Conservation (phyloP, 2,113 vertebrate genomes). For the Albula goreensis region DNA sequence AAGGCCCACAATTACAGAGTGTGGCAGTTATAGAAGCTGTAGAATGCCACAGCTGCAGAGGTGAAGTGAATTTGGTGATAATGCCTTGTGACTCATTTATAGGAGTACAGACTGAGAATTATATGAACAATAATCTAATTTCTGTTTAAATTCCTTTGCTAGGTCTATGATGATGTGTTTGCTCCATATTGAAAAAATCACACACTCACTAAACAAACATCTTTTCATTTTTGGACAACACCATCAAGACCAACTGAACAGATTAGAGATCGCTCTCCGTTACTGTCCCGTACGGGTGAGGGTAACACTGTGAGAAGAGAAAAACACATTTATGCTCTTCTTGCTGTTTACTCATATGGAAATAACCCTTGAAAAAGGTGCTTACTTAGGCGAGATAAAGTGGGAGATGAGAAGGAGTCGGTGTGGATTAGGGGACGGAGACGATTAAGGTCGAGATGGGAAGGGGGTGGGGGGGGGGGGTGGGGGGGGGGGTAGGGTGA, state of each 20-base stretch:
- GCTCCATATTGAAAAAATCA: background rate
- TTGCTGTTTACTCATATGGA: slow-evolving; percentile 68
- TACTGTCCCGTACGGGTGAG: slow-evolving; percentile 54
- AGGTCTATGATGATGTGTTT: background rate
- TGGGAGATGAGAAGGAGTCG: slow-evolving; percentile 85
- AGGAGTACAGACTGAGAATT: no score
- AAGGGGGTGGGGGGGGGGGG: slow-evolving; percentile 29
- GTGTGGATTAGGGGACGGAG: slow-evolving; percentile 84
- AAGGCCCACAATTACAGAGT: no score
- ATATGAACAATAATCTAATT: no score
- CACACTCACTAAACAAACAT: slow-evolving; percentile 48
- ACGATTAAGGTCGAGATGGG: slow-evolving; percentile 76
- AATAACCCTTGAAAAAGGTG: slow-evolving; percentile 81
- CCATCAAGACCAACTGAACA: slow-evolving; percentile 58
- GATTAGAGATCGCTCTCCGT: slow-evolving; percentile 47
- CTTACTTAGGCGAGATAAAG: slow-evolving; percentile 90
- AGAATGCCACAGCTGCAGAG: no score
- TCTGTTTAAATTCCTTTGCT: no score
- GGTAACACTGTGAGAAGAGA: slow-evolving; percentile 50
- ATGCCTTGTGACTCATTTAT: no score
- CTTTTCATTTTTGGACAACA: slow-evolving; percentile 48
- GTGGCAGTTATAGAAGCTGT: no score
- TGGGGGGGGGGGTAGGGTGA: slow-evolving; percentile 55
- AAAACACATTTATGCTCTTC: slow-evolving; percentile 68
- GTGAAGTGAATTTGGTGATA: no score